phyloP scores from a whole-genome alignment of 1,140 invertebrate genomes.

The Panulirus ornatus region DNA sequence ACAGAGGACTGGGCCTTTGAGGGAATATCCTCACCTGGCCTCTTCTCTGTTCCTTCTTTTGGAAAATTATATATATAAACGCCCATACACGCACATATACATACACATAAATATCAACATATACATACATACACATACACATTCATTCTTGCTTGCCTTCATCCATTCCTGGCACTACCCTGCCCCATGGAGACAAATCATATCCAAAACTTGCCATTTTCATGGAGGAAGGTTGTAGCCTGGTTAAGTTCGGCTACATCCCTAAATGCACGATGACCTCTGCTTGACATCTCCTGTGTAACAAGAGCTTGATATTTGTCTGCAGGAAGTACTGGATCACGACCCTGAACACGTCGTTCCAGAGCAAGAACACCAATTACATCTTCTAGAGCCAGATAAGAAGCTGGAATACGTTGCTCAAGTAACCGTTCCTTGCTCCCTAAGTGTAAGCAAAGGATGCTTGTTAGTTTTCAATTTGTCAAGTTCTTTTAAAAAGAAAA shows the following conservation, averaged over 20 bases:
- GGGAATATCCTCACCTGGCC: too few species aligned
- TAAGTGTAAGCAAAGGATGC: conserved; percentile 78
- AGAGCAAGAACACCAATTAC: conserved; percentile 89
- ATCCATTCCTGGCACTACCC: too few species aligned
- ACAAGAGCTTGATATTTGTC: conserved; percentile 89
- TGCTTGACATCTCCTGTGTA: conserved; percentile 84
- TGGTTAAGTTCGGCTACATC: conserved; percentile 94
- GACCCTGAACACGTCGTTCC: conserved; percentile 80
- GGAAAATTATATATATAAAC: too few species aligned
- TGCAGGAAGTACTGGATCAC: conserved; percentile 92
- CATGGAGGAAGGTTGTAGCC: conserved; percentile 97
- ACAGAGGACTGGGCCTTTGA: too few species aligned
- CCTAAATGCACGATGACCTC: conserved; percentile 86
- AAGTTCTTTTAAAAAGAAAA: too few species aligned
- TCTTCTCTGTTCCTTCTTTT: too few species aligned
- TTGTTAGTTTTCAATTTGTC: background rate
- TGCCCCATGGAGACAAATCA: too few species aligned
- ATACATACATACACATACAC: too few species aligned
- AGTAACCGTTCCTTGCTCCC: conserved; percentile 94
- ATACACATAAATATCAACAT: too few species aligned
- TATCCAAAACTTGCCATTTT: conserved; percentile 91
- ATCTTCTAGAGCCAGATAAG: conserved; percentile 96
- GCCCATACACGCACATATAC: too few species aligned
- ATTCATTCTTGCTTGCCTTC: too few species aligned
- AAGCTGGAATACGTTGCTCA: conserved; percentile 96